These are phyloP conservation scores for Crossaster papposus DNA, from an alignment of 53 echinoderm and acorn worm species.

Conservation along the genomic window DNA sequence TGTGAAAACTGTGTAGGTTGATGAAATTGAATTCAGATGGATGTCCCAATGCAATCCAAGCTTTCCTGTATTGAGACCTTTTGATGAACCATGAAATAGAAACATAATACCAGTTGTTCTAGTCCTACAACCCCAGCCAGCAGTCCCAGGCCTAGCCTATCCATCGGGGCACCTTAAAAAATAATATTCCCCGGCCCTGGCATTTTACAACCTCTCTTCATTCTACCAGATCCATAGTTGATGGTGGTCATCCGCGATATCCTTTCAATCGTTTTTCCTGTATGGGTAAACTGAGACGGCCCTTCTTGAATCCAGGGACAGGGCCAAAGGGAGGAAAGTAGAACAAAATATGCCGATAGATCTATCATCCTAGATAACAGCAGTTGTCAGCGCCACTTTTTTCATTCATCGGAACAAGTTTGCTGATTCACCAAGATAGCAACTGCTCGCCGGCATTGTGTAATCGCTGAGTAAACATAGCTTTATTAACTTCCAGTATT, in stretches of 20 bases:
- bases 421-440: slow-evolving; percentile 29
- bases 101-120: slow-evolving; percentile 34
- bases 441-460: background rate
- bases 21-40: slow-evolving; percentile 2
- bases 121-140: background rate
- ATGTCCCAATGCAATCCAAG: background rate
- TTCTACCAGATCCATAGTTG: slow-evolving; percentile 39
- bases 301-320: slow-evolving; percentile 19
- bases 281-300: slow-evolving; percentile 31
- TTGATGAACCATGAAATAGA: slow-evolving; percentile 29
- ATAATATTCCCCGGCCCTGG: background rate
- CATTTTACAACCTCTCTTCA: slow-evolving; percentile 26
- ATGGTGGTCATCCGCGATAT: slow-evolving; percentile 46
- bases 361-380: slow-evolving; percentile 35
- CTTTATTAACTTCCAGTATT: background rate
- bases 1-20: background rate
- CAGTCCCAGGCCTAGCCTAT: background rate
- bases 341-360: slow-evolving; percentile 47
- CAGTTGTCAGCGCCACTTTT: background rate
- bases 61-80: background rate
- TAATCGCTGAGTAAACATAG: slow-evolving; percentile 21
- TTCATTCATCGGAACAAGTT: slow-evolving; percentile 10
- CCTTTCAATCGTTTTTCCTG: background rate
- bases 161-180: slow-evolving; percentile 46
- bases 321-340: background rate